A percentile compares a stretch with the other conserved stretches of the same genome.
phyloP scores from a whole-genome alignment of 2,888 invertebrate species.

The Drosophila maculinotata region DNA sequence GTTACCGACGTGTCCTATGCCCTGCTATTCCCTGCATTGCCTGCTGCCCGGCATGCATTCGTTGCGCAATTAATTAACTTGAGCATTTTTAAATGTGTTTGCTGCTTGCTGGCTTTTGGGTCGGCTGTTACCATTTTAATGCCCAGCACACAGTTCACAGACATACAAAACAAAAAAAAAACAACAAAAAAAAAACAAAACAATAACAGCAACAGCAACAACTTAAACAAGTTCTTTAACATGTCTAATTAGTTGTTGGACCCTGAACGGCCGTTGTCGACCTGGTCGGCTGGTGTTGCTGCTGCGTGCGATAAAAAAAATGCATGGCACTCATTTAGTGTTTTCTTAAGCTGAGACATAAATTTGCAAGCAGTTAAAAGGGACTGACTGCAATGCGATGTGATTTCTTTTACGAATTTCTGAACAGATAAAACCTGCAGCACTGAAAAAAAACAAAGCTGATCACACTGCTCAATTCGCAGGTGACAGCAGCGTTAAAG shows the following conservation, averaged over 20 bases:
- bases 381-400: slow-evolving; percentile 53
- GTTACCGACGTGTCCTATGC: slow-evolving; percentile 46
- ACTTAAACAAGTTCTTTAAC: slow-evolving; percentile 82
- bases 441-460: background rate
- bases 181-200: slow-evolving; percentile 36
- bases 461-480: slow-evolving; percentile 1
- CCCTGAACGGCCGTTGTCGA: slow-evolving; percentile 39
- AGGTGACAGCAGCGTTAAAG: background rate
- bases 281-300: slow-evolving; percentile 28
- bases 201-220: slow-evolving; percentile 50
- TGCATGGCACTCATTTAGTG: slow-evolving; percentile 80
- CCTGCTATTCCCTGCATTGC: too few species aligned
- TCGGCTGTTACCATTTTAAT: slow-evolving; percentile 73
- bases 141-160: slow-evolving; percentile 46
- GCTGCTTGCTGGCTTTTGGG: slow-evolving; percentile 57
- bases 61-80: slow-evolving; percentile 77
- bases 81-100: slow-evolving; percentile 79
- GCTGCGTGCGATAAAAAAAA: slow-evolving; percentile 73
- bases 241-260: slow-evolving; percentile 84
- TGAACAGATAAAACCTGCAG: background rate
- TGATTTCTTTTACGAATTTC: slow-evolving; percentile 46
- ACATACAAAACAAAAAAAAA: slow-evolving; percentile 17
- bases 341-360: slow-evolving; percentile 77
- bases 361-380: slow-evolving; percentile 76
- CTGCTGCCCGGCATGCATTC: slow-evolving; percentile 52